Evolutionary conservation across 2,797 vertebrate species (phyloP).

Genomic region (Ispidina lecontei): DNA sequence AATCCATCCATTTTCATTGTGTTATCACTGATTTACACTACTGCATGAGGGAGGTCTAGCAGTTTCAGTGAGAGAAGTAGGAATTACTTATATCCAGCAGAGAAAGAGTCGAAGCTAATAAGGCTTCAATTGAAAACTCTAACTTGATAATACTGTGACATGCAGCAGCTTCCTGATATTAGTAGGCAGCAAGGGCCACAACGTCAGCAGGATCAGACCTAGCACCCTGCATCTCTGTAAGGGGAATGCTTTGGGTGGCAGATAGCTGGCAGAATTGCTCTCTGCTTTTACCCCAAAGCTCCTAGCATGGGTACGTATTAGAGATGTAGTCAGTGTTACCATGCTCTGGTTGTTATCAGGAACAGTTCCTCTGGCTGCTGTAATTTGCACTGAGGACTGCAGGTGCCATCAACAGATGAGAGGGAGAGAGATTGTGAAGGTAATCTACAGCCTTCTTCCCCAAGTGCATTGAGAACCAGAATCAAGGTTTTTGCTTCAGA

Average conservation of each 20-base stretch:
- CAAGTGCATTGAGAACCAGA: not conserved
- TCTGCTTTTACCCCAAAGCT: not conserved
- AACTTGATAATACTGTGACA: not conserved
- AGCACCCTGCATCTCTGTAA: not conserved
- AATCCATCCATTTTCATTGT: not conserved
- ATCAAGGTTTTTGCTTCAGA: slow-evolving; percentile 32
- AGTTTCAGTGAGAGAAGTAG: not conserved
- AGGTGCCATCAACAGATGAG: slow-evolving; percentile 8
- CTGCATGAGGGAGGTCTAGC: not conserved
- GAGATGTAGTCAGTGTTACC: not conserved
- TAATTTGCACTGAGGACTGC: not conserved
- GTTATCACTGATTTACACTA: not conserved
- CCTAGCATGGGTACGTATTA: fast-evolving
- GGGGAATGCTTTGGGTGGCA: not conserved
- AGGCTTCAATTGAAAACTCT: not conserved
- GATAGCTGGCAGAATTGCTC: not conserved
- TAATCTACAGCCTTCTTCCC: not conserved
- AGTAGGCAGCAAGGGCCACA: not conserved
- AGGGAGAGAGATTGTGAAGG: not conserved
- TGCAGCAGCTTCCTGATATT: not conserved
- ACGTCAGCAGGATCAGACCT: not conserved
- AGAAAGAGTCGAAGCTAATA: not conserved
- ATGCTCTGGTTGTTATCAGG: slow-evolving; percentile 48
- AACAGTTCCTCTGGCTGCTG: slow-evolving; percentile 30
- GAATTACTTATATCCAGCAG: not conserved